Percentiles rank a stretch among this genome's conserved stretches.
Conservation (phyloP, 2,888 invertebrate species). For the Ctena decussata region DNA sequence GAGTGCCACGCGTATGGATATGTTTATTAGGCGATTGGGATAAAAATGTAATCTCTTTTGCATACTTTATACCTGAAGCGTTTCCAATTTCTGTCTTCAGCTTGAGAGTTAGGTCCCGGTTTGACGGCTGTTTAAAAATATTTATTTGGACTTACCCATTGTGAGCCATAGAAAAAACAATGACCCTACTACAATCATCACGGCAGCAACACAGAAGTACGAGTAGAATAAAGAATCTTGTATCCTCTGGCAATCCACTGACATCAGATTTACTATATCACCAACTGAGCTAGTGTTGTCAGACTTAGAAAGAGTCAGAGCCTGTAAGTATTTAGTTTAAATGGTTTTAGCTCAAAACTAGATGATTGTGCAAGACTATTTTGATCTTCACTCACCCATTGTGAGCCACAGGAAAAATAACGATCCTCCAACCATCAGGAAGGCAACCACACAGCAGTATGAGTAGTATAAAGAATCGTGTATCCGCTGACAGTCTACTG, state of each 20-base stretch:
- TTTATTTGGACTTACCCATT: background rate
- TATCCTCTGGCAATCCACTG: conserved; percentile 84
- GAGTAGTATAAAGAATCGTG: conserved; percentile 81
- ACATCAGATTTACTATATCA: conserved; percentile 81
- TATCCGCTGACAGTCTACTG: conserved; percentile 84
- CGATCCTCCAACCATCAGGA: background rate
- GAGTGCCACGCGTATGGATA: no score
- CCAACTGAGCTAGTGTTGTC: conserved; percentile 82
- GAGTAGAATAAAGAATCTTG: conserved; percentile 82
- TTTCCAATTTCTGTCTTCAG: no score
- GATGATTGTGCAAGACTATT: no score
- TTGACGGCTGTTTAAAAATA: no score
- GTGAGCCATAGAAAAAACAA: background rate
- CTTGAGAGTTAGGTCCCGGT: no score
- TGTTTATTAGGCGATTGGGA: no score
- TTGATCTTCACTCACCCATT: background rate
- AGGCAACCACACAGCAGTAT: conserved; percentile 63
- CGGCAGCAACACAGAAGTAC: conserved; percentile 63
- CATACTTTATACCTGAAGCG: no score
- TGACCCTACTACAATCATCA: background rate
- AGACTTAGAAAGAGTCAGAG: conserved; percentile 82
- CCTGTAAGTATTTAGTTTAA: no score
- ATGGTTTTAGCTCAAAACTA: no score
- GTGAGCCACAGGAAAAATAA: background rate
- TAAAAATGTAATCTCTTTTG: no score